Conservation (phyloP, 37 sponge, comb jelly and placozoan species). For the Tethya wilhelma region DNA sequence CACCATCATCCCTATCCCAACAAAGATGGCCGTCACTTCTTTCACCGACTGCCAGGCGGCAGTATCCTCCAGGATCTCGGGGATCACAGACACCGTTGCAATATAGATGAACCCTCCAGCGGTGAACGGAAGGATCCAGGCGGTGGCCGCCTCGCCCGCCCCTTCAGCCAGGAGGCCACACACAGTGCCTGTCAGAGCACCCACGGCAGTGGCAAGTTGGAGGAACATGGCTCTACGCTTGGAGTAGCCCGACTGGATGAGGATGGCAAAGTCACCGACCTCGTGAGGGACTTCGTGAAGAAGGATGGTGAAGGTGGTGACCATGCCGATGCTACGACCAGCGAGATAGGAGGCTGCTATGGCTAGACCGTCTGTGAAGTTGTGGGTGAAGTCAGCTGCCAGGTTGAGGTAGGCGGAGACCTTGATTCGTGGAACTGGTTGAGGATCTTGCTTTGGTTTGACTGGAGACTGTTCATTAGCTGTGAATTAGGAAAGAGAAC, state of each 20-base stretch:
- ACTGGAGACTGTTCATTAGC: background rate
- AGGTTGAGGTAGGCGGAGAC: slow-evolving; percentile 92
- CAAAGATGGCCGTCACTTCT: slow-evolving; percentile 77
- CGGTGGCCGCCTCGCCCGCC: slow-evolving; percentile 38
- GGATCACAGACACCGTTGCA: slow-evolving; percentile 90
- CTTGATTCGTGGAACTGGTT: no score
- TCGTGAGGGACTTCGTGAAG: slow-evolving; percentile 98
- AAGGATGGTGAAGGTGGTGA: slow-evolving; percentile 93
- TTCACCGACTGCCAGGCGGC: slow-evolving; percentile 70
- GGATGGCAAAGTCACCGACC: slow-evolving; percentile 99
- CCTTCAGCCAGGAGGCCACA: slow-evolving; percentile 84
- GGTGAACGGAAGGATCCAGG: slow-evolving; percentile 95
- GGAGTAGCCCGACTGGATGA: slow-evolving; percentile 91
- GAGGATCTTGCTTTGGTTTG: background rate
- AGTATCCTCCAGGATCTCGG: slow-evolving; percentile 85
- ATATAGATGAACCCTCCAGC: slow-evolving; percentile 99
- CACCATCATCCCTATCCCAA: slow-evolving; percentile 92
- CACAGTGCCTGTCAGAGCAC: slow-evolving; percentile 86
- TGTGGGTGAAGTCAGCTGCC: slow-evolving; percentile 94
- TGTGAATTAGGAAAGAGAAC: no score
- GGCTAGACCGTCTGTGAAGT: slow-evolving; percentile 97
- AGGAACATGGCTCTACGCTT: slow-evolving; percentile 89
- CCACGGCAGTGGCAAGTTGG: slow-evolving; percentile 92
- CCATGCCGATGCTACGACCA: slow-evolving; percentile 74
- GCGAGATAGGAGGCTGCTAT: slow-evolving; percentile 92